Base-by-base conservation (phyloP, 1,140 invertebrate species). In the Apocrypta bakeri region DNA sequence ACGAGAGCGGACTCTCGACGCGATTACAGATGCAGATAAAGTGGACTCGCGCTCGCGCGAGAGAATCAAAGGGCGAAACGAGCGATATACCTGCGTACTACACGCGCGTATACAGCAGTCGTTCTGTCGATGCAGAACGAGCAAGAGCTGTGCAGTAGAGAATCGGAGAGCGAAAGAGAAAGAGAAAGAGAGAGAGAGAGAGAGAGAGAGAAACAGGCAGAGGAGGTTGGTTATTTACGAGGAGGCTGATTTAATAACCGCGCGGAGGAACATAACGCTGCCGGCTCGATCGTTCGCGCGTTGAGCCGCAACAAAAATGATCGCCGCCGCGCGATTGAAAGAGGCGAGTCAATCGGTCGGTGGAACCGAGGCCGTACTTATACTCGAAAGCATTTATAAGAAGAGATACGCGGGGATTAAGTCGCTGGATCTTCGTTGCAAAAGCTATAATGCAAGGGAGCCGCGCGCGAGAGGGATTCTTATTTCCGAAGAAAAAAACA, bases 201-300 rank as follows among this genome's bases (percentile, higher is more conserved):
- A 12, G 40, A 2, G 73, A 77, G 81, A 85, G 85, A 85, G 85
- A 61, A 0, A 72, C 8, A 14, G 7, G 21, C 68, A 82, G 84
- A 81, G 78, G 6, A 66, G 77, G 85, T 83, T 81, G 86, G 85
- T 89, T 90, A 89, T 89, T 90, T 88, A 88, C 85, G 86, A 87
- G 82, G 84, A 84, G 86, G 82, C 87, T 89, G 88, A 90, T 89
- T 88, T 89, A 90, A 89, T 89, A 89, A 90, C 86, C 87, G 84
- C 48, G 84, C 84, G 83, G 83, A 81, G 83, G 87, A 80, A 82
- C 84, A 85, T 81, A 85, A 63, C 85, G 82, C 56, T 40, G 56
- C 82, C 33, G 80, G 83, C 85, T 79, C 82, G 77, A 83, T 79
- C 69, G 76, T 64, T 66, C 33, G 63, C 63, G 63, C n/a, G n/a